A percentile compares a stretch with the other conserved stretches of the same genome.
These are phyloP conservation scores for Phycodurus eques DNA, from an alignment of 2,113 vertebrate genomes.

Conservation along the genomic window DNA sequence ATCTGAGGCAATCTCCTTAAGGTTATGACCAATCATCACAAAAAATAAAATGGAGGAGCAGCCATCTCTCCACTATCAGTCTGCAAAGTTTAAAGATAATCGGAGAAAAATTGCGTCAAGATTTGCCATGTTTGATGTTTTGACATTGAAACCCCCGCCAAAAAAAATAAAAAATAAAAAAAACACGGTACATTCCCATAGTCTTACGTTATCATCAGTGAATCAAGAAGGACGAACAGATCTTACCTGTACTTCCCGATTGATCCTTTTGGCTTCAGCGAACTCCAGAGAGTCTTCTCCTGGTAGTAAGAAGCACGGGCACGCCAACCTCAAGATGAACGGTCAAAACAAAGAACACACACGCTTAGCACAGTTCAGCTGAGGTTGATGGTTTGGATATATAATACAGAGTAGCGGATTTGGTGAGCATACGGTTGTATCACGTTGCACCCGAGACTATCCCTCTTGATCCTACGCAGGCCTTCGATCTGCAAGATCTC, in stretches of 20 bases:
- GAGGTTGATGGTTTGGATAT: neutral
- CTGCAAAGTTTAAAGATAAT: no score
- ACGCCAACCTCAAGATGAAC: constrained; percentile 69
- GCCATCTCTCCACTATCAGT: no score
- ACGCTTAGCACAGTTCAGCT: neutral
- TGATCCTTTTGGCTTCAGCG: constrained; percentile 78
- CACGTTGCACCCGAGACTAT: constrained; percentile 67
- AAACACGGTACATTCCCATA: no score
- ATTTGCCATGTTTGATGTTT: no score
- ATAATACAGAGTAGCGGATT: constrained; percentile 1
- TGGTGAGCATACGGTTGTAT: constrained; percentile 69
- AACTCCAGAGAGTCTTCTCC: constrained; percentile 75
- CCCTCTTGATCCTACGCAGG: constrained; percentile 72
- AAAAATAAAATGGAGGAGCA: no score
- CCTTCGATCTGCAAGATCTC: constrained; percentile 79
- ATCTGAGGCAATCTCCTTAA: no score
- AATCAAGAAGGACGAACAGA: neutral
- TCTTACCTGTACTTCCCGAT: constrained; percentile 77
- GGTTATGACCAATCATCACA: no score
- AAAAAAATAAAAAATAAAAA: no score
- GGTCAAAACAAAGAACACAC: neutral
- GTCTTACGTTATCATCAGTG: no score
- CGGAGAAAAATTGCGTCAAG: no score
- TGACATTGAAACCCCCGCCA: no score
- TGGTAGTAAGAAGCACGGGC: constrained; percentile 77